Evolutionary conservation across 1,140 invertebrate species (phyloP).

Genomic region (Rhopalosiphum maidis): DNA sequence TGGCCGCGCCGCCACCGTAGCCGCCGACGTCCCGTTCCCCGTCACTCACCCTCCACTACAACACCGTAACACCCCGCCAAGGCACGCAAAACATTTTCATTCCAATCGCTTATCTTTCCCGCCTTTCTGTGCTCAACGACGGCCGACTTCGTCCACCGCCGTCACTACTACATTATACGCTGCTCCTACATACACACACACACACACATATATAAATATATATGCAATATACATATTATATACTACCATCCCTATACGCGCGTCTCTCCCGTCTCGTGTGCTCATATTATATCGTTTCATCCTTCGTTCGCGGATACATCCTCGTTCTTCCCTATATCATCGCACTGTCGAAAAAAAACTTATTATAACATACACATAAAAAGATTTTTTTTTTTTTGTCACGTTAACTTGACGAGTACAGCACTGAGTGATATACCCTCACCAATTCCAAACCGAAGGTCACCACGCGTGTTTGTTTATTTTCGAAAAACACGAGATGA

Average conservation of each 20-base stretch:
- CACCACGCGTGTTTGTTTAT: not conserved
- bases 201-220: not conserved
- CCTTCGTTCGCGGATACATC: not conserved
- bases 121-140: slow-evolving; percentile 31
- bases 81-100: slow-evolving; percentile 52
- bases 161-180: not conserved
- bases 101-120: slow-evolving; percentile 54
- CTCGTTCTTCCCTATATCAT: not conserved
- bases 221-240: not conserved
- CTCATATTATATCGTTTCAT: slow-evolving; percentile 16
- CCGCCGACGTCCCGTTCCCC: not conserved
- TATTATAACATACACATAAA: not conserved
- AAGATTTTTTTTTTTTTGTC: not conserved
- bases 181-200: not conserved
- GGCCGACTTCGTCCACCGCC: not conserved
- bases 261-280: not conserved
- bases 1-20: not conserved
- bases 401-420: not conserved
- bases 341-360: not conserved
- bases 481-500: not conserved
- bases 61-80: not conserved
- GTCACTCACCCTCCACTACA: not conserved
- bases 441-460: not conserved
- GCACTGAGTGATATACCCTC: not conserved
- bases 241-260: not conserved